A percentile compares a stretch with the other conserved stretches of the same genome.
These are phyloP conservation scores for Elephantulus edwardii DNA, from an alignment of 2,113 vertebrate genomes.

Conservation along the genomic window DNA sequence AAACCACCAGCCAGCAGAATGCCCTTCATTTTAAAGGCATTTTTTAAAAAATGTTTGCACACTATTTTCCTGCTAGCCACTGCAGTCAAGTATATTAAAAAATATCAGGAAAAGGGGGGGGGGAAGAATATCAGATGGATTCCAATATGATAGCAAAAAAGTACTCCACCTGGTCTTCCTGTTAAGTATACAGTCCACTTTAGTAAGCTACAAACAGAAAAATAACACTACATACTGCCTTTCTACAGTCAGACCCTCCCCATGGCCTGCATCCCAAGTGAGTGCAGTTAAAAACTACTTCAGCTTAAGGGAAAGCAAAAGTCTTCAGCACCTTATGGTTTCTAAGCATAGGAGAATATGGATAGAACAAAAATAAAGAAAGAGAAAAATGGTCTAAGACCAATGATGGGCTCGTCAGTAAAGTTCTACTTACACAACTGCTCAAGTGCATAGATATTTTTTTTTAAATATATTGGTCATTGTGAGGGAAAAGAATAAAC, in stretches of 20 bases:
- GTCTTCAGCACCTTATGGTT: slow-evolving; percentile 35
- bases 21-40: slow-evolving; percentile 70
- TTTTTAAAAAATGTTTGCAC: slow-evolving; percentile 39
- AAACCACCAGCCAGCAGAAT: too few species aligned
- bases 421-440: not conserved
- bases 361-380: not conserved
- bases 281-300: not conserved
- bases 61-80: slow-evolving; percentile 52
- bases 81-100: slow-evolving; percentile 60
- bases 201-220: not conserved
- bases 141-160: slow-evolving; percentile 15
- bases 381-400: not conserved
- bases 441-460: not conserved
- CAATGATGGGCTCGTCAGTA: not conserved
- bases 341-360: not conserved
- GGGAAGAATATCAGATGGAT: slow-evolving; percentile 1
- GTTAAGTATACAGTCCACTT: not conserved
- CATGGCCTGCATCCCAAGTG: not conserved
- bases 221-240: not conserved
- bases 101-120: too few species aligned
- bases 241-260: not conserved
- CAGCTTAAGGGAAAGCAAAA: slow-evolving; percentile 14
- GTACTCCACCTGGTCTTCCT: not conserved
- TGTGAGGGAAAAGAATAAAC: not conserved
- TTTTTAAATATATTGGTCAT: not conserved